Conservation (phyloP, 2,888 invertebrate genomes). For the Eurois occulta region DNA sequence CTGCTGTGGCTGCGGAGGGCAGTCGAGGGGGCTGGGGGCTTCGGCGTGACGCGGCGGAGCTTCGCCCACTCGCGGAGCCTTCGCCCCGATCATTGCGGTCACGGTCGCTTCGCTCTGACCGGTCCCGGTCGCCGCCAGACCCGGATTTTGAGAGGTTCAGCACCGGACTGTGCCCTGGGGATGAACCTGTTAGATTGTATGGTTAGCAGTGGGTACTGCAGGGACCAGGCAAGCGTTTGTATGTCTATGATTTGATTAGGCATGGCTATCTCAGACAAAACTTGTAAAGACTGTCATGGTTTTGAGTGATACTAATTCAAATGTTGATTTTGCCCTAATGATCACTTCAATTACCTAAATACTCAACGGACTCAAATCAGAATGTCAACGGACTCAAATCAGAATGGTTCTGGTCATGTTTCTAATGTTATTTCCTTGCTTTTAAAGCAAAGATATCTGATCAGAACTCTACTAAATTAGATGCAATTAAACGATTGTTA, state of each 20-base stretch:
- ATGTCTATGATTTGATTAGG: not conserved
- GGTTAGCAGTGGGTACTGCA: slow-evolving; percentile 31
- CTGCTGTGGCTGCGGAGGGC: slow-evolving; percentile 90
- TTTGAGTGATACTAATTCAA: not conserved
- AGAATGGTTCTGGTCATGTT: slow-evolving; percentile 33
- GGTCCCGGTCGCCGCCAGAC: slow-evolving; percentile 93
- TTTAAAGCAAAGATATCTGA: slow-evolving; percentile 35
- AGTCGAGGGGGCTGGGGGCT: slow-evolving; percentile 90
- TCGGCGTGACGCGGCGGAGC: slow-evolving; percentile 91
- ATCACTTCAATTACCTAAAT: not conserved
- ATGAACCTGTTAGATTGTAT: slow-evolving; percentile 91
- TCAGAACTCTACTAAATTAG: slow-evolving; percentile 19
- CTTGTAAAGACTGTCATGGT: not conserved
- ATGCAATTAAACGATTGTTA: slow-evolving; percentile 32
- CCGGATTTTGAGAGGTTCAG: slow-evolving; percentile 97
- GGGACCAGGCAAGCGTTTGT: not conserved
- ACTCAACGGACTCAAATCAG: not conserved
- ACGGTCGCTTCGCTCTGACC: slow-evolving; percentile 90
- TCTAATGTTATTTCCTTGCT: not conserved
- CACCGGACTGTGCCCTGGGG: slow-evolving; percentile 97
- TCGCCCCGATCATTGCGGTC: slow-evolving; percentile 90
- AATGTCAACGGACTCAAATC: slow-evolving; percentile 2
- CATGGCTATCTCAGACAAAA: not conserved
- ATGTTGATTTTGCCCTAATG: not conserved
- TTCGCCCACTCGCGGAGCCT: slow-evolving; percentile 88